phyloP scores from a whole-genome alignment of 2,888 invertebrate genomes.

The Tubulanus polymorphus region DNA sequence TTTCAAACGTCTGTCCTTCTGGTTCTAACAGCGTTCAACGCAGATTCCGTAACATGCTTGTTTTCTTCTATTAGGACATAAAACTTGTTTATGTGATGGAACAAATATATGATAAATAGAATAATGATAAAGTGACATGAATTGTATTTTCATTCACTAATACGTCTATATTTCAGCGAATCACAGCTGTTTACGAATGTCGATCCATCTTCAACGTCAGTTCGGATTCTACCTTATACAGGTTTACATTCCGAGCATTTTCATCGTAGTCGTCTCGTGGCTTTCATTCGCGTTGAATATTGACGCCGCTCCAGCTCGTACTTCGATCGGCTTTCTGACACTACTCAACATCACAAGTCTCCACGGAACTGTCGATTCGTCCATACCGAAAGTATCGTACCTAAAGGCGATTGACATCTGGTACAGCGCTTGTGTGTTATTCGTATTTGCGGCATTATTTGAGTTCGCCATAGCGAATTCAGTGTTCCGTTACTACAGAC shows the following conservation, averaged over 20 bases:
- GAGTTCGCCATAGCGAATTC: not conserved
- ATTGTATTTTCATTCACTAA: too few species aligned
- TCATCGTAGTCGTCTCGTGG: not conserved
- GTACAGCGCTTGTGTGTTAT: not conserved
- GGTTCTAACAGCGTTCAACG: too few species aligned
- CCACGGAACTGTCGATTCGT: not conserved
- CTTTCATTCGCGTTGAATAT: not conserved
- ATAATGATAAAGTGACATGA: too few species aligned
- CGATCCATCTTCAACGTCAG: not conserved
- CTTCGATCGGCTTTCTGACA: not conserved
- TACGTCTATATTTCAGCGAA: not conserved
- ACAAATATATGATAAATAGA: too few species aligned
- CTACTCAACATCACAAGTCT: not conserved
- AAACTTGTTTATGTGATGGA: too few species aligned
- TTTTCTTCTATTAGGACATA: too few species aligned
- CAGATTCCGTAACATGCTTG: too few species aligned
- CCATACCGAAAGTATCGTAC: not conserved
- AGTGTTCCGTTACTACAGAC: not conserved
- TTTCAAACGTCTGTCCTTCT: too few species aligned
- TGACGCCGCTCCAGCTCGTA: not conserved
- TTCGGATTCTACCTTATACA: not conserved
- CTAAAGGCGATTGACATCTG: conserved; percentile 1
- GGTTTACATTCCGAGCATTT: not conserved
- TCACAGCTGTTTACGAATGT: not conserved
- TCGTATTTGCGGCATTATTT: not conserved